phyloP scores from a whole-genome alignment of 2,113 vertebrate species.

The Corythaixoides concolor region DNA sequence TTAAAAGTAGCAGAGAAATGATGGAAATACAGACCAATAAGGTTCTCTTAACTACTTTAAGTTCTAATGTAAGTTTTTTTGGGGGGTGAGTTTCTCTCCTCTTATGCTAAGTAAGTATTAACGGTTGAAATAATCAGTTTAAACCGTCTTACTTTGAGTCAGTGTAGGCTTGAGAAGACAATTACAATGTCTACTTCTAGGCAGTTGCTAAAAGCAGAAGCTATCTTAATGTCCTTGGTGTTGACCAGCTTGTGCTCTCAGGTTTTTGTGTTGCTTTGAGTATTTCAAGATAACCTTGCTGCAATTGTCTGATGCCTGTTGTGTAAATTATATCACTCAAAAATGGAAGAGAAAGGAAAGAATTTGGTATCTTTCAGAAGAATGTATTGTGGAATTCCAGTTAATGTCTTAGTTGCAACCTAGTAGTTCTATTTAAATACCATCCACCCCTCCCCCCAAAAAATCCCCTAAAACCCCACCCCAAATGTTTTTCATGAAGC shows the following conservation, averaged over 20 bases:
- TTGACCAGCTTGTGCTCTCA: background rate
- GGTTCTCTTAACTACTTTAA: background rate
- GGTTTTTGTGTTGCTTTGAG: background rate
- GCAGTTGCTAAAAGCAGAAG: background rate
- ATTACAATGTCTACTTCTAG: background rate
- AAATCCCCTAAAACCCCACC: background rate
- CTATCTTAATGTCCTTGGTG: background rate
- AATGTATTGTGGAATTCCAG: background rate
- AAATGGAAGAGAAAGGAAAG: background rate
- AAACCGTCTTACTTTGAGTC: background rate
- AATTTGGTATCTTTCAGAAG: background rate
- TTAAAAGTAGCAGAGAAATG: background rate
- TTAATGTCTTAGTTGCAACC: background rate
- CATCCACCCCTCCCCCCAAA: rapidly evolving
- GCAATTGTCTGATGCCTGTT: background rate
- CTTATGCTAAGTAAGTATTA: background rate
- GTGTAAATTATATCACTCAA: background rate
- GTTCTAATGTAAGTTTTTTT: background rate
- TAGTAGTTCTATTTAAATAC: background rate
- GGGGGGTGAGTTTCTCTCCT: background rate
- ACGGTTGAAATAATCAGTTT: background rate
- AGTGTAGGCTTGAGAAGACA: background rate
- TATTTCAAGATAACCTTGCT: background rate
- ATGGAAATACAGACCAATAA: background rate
- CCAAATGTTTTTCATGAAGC: background rate